Percentiles rank a stretch among this genome's conserved stretches.
Conservation (phyloP, 2,888 invertebrate genomes). For the Criorhina ranunculi region DNA sequence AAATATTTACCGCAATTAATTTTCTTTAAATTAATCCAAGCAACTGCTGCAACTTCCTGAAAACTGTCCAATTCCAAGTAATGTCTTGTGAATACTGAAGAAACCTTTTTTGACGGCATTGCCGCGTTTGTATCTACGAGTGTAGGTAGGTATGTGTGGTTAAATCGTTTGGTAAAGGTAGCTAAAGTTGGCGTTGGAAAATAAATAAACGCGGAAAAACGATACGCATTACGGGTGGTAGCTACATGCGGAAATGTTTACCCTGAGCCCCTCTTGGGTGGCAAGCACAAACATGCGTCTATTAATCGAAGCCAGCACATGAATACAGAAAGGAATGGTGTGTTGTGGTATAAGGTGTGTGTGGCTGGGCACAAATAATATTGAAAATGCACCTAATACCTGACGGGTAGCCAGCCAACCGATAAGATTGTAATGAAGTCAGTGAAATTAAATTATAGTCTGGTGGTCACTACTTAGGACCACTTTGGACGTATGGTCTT, state of each 20-base stretch:
- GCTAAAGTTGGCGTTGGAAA: conserved; percentile 31
- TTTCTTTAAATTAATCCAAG: conserved; percentile 46
- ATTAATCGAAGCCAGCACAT: conserved; percentile 27
- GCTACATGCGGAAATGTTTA: conserved; percentile 62
- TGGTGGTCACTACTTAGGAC: neutral
- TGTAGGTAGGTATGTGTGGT: conserved; percentile 11
- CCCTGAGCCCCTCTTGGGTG: conserved; percentile 50
- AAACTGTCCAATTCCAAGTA: conserved; percentile 52
- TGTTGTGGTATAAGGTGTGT: conserved; percentile 56
- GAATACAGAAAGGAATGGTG: conserved; percentile 49
- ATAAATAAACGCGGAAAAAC: conserved; percentile 68
- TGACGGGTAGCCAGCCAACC: conserved; percentile 19
- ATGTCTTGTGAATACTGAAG: conserved; percentile 48
- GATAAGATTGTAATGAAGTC: conserved; percentile 1
- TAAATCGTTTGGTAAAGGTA: conserved; percentile 35
- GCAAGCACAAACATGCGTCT: conserved; percentile 37
- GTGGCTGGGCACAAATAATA: conserved; percentile 13
- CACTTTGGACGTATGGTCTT: neutral
- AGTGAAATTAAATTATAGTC: neutral
- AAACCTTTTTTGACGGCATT: conserved; percentile 50
- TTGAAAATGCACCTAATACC: conserved; percentile 7
- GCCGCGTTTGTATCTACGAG: neutral
- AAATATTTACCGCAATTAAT: conserved; percentile 52
- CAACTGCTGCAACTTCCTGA: conserved; percentile 63
- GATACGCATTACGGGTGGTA: conserved; percentile 74